Percentiles rank a stretch among this genome's conserved stretches.
Evolutionary conservation across 2,113 vertebrate species (phyloP).

Genomic region (Ancistrus triradiatus): DNA sequence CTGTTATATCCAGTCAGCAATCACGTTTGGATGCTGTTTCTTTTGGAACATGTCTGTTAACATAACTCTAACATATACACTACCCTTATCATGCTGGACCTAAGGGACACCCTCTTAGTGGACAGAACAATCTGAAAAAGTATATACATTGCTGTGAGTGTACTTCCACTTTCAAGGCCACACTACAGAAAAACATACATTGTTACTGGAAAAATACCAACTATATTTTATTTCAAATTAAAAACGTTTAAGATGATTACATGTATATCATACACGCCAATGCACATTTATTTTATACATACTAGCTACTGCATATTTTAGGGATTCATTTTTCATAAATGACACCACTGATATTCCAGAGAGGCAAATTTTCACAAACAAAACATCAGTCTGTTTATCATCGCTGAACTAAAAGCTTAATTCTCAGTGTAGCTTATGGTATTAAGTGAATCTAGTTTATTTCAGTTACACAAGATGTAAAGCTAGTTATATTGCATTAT

Average conservation of each 20-base stretch:
- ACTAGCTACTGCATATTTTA: slow-evolving; percentile 36
- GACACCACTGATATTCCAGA: slow-evolving; percentile 24
- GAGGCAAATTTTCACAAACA: not conserved
- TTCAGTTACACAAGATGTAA: slow-evolving; percentile 27
- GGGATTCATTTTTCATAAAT: slow-evolving; percentile 25
- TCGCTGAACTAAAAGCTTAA: slow-evolving; percentile 24
- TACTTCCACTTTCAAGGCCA: slow-evolving; percentile 1
- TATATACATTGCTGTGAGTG: too few relatives aligned
- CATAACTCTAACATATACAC: too few relatives aligned
- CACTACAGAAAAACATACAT: slow-evolving; percentile 4
- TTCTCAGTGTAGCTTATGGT: slow-evolving; percentile 26
- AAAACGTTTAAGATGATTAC: slow-evolving; percentile 33
- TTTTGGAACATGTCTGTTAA: too few relatives aligned
- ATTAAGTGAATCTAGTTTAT: slow-evolving; percentile 26
- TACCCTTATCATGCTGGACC: too few relatives aligned
- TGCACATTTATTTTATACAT: slow-evolving; percentile 33
- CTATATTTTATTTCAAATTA: slow-evolving; percentile 43
- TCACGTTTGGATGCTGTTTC: too few relatives aligned
- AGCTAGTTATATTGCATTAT: slow-evolving; percentile 43
- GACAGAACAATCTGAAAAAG: too few relatives aligned
- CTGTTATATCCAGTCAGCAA: too few relatives aligned
- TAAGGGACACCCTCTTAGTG: too few relatives aligned
- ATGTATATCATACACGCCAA: slow-evolving; percentile 37
- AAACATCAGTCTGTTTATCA: slow-evolving; percentile 17
- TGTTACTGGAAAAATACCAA: slow-evolving; percentile 32